Percentiles rank a stretch among this genome's conserved stretches.
Conservation (phyloP, 2,113 vertebrate species). For the Amblyornis subalaris region DNA sequence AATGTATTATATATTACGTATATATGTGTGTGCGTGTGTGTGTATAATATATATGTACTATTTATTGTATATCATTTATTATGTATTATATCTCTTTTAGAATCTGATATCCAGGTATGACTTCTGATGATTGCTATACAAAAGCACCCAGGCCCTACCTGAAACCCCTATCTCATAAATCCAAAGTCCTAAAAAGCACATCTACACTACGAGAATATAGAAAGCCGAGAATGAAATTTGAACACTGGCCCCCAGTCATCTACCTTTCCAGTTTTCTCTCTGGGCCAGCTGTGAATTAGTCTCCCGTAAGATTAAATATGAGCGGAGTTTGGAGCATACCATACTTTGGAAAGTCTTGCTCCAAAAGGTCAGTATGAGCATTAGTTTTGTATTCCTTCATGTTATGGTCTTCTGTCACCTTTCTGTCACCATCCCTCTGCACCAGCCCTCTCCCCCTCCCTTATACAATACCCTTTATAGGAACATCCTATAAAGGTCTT, state of each 20-base stretch:
- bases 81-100: neutral
- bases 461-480: neutral
- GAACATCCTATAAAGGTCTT: neutral
- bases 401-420: neutral
- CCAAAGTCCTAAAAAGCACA: neutral
- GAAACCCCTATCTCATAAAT: neutral
- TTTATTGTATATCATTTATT: neutral
- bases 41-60: too few relatives aligned
- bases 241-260: rapidly evolving
- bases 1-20: neutral
- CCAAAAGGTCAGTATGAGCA: neutral
- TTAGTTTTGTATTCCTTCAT: neutral
- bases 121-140: neutral
- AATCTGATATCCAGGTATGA: neutral
- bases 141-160: neutral
- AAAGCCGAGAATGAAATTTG: neutral
- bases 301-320: neutral
- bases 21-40: too few relatives aligned
- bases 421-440: neutral
- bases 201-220: neutral
- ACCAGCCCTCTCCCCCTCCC: rapidly evolving
- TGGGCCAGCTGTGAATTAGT: neutral
- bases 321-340: neutral
- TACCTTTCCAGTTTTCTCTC: neutral
- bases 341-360: neutral